phyloP scores from a whole-genome alignment of 2,113 vertebrate species.

The Hippotragus niger region DNA sequence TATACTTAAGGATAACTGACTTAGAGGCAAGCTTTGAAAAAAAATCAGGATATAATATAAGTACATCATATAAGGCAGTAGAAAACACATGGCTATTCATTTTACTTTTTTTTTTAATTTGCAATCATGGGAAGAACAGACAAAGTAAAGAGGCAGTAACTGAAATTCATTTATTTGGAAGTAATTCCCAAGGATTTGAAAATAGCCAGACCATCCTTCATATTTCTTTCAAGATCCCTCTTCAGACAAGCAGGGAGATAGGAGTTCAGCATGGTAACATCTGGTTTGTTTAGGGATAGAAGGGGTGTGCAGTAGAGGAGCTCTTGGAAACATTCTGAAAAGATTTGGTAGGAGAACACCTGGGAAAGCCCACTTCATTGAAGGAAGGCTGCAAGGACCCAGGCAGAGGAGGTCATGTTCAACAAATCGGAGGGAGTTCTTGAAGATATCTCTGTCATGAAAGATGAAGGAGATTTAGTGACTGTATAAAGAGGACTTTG shows the following conservation, averaged over 20 bases:
- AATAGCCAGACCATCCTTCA: constrained; percentile 79
- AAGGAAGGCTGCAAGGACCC: constrained; percentile 61
- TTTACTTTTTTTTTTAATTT: neutral
- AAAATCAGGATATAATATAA: neutral
- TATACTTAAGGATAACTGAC: constrained; percentile 17
- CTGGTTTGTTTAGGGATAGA: constrained; percentile 67
- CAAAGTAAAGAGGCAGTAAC: constrained; percentile 45
- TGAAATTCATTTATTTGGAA: constrained; percentile 57
- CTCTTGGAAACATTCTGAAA: constrained; percentile 73
- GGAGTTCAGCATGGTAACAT: constrained; percentile 65
- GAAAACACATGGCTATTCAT: constrained; percentile 35
- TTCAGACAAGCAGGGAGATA: constrained; percentile 78
- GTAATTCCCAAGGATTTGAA: constrained; percentile 80
- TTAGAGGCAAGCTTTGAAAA: neutral
- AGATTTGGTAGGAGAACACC: constrained; percentile 75
- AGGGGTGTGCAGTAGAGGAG: constrained; percentile 50
- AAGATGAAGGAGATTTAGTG: constrained; percentile 64
- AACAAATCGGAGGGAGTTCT: constrained; percentile 59
- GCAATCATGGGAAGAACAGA: neutral
- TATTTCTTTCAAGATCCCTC: constrained; percentile 80
- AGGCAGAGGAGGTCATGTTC: constrained; percentile 73
- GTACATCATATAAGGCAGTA: neutral
- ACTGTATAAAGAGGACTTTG: constrained; percentile 51
- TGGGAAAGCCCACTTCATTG: constrained; percentile 75
- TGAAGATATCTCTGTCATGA: constrained; percentile 64